These are phyloP conservation scores for Cebus imitator DNA, from an alignment of 2,113 vertebrate species.

Conservation along the genomic window DNA sequence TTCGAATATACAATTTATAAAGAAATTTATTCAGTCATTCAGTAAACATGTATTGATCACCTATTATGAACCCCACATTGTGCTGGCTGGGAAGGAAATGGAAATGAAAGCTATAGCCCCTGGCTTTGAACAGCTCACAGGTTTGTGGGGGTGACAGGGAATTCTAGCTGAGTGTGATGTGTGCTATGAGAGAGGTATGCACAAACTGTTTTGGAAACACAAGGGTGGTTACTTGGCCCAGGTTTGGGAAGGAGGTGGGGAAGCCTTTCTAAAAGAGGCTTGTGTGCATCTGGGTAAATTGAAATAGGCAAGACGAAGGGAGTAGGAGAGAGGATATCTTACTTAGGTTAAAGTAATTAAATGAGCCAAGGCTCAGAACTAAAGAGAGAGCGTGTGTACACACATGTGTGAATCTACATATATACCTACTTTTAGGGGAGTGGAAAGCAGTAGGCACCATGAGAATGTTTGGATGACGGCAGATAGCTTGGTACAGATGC, in stretches of 20 bases:
- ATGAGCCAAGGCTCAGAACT: not conserved
- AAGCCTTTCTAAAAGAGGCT: not conserved
- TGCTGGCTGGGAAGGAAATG: not conserved
- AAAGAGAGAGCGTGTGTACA: not conserved
- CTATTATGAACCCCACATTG: not conserved
- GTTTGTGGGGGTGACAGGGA: not conserved
- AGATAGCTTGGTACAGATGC: not conserved
- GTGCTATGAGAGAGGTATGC: not conserved
- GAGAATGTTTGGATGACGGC: not conserved
- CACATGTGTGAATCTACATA: too few species aligned
- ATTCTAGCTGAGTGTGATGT: not conserved
- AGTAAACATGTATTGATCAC: not conserved
- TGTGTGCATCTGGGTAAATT: not conserved
- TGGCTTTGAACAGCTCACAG: not conserved
- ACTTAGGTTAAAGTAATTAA: not conserved
- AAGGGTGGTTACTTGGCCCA: not conserved
- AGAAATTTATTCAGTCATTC: not conserved
- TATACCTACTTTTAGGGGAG: too few species aligned
- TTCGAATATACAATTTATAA: not conserved
- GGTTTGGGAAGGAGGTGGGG: not conserved
- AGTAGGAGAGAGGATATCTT: not conserved
- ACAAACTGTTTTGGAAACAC: not conserved
- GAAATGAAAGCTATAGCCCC: not conserved
- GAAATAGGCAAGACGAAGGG: not conserved
- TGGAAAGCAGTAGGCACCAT: too few species aligned